Base-by-base conservation (phyloP, 1,140 invertebrate genomes). In the Brachionus angularis region DNA sequence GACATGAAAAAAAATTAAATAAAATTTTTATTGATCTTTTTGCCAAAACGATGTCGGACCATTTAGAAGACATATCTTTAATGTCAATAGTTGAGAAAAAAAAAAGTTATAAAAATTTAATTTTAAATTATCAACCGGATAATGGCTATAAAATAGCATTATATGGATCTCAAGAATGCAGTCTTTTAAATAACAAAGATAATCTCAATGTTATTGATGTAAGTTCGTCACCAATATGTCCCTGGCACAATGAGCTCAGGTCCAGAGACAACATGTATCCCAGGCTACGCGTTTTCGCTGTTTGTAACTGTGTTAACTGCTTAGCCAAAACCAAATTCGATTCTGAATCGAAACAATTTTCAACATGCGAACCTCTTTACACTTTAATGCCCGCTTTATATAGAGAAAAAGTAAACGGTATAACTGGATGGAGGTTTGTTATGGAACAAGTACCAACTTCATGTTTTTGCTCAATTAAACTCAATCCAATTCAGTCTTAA, bases 261-360 rank as follows among this genome's bases (percentile, higher is more conserved):
- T 58, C 39, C 25, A 58, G 53, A n/a, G 31, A 36, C 36, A 58
- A 58, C 23, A 58, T 58, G 53, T 58, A 36, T 58, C 53, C 53
- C 10, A 31, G 39, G 10, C 16, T 31, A 39, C 10, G 53, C 1
- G 33, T 39, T 0, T 58, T 58, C 39, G 16, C 53, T 7, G 39
- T 21, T 36, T 58, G 53, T 39, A 58, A 58, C 39, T 58, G 53
- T 23, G 29, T 31, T 1, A 53, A 16, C 4, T 58, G 53, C 23
- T 12, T 58, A 3, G 36, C 39, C 14, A 18, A 58, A 21, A n/a
- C 49, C 14, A 52, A 12, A 7, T 52, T 39, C 23, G 18, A 23
- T 39, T 39, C 36, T 34, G 31, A 34, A 7, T 31, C 21, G 31
- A 12, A 23, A 12, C 18, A 39, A 12, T 29, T 39, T 29, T 29